Percentiles rank a stretch among this genome's conserved stretches.
Evolutionary conservation across 2,113 vertebrate genomes (phyloP).

Genomic region (Charina bottae): DNA sequence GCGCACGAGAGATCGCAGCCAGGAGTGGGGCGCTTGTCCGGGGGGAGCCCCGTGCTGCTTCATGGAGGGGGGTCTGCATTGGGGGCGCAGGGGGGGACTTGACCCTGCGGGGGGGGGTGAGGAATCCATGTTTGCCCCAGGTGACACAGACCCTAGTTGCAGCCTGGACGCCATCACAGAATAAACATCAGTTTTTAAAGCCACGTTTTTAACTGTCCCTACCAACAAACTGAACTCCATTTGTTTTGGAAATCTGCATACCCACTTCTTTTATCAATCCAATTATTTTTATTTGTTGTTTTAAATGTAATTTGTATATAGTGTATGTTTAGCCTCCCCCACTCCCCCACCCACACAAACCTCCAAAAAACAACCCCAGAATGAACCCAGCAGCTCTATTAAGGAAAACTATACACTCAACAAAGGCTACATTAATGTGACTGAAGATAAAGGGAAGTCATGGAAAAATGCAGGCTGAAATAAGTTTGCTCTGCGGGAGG

Average conservation of each 20-base stretch:
- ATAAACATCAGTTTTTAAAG: not conserved
- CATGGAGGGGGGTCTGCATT: too few relatives aligned
- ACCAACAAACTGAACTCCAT: not conserved
- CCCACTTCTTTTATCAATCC: not conserved
- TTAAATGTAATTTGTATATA: not conserved
- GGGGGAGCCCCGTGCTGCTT: too few relatives aligned
- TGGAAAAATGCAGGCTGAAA: conserved; percentile 15
- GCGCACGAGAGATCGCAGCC: too few relatives aligned
- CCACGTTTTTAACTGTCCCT: not conserved
- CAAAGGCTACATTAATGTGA: not conserved
- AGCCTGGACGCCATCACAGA: not conserved
- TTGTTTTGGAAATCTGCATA: not conserved
- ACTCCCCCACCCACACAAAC: not conserved
- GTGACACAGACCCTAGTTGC: too few relatives aligned
- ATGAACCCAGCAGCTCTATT: not conserved
- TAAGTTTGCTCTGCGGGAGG: not conserved
- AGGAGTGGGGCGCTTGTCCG: too few relatives aligned
- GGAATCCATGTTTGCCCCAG: too few relatives aligned
- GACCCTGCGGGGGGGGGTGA: too few relatives aligned
- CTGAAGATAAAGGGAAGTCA: conserved; percentile 26
- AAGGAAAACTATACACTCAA: not conserved
- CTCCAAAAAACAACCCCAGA: not conserved
- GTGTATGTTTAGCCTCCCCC: not conserved
- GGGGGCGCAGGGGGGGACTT: too few relatives aligned
- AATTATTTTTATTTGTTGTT: not conserved